Percentiles rank a stretch among this genome's conserved stretches.
Conservation (phyloP, 2,113 vertebrate species). For the Pao palembangensis region DNA sequence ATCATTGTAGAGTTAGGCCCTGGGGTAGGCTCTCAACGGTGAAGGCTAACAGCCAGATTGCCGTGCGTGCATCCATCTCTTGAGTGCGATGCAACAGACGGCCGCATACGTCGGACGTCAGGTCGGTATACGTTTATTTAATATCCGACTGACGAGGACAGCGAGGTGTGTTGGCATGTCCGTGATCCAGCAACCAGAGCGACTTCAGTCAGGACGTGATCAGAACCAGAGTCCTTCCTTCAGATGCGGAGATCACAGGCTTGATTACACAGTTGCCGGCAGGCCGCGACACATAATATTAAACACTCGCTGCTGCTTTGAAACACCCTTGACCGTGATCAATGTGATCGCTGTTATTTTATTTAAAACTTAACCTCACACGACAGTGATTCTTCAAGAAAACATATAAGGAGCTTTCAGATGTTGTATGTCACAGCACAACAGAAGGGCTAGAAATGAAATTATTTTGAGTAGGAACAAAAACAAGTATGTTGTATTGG, state of each 20-base stretch:
- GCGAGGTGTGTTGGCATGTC: constrained; percentile 40
- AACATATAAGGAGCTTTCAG: constrained; percentile 56
- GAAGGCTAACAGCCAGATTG: constrained; percentile 70
- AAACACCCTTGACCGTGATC: constrained; percentile 72
- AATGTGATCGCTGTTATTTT: constrained; percentile 55
- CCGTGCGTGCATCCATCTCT: constrained; percentile 19
- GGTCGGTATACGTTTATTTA: constrained; percentile 47
- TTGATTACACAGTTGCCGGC: constrained; percentile 70
- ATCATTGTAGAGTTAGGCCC: constrained; percentile 68
- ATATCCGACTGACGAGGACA: constrained; percentile 27
- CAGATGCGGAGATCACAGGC: constrained; percentile 77
- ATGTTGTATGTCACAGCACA: constrained; percentile 49
- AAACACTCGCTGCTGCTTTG: constrained; percentile 73
- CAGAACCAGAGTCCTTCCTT: constrained; percentile 70
- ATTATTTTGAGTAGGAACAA: constrained; percentile 58
- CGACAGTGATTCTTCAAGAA: constrained; percentile 57
- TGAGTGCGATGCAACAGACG: constrained; percentile 27
- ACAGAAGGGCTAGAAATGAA: constrained; percentile 50
- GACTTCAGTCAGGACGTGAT: constrained; percentile 69
- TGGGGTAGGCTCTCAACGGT: constrained; percentile 60
- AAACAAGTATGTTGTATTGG: constrained; percentile 47
- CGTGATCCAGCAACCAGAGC: constrained; percentile 54
- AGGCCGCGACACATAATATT: constrained; percentile 75
- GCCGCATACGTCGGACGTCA: constrained; percentile 23
- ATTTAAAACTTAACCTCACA: constrained; percentile 70